Conservation (phyloP, 2,888 invertebrate genomes). For the Melinaea menophilus region DNA sequence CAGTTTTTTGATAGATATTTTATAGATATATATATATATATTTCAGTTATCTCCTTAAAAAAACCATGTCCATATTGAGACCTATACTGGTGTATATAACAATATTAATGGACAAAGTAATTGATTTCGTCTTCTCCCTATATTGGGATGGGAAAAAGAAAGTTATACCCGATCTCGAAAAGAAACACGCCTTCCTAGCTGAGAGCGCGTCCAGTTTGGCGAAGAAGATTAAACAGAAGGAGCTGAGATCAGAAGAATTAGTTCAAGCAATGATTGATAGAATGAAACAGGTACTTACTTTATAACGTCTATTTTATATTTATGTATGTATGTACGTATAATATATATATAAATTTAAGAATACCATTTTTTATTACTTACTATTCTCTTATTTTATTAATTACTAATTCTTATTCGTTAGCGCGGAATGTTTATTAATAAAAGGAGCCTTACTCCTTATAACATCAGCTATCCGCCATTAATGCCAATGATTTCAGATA, state of each 20-base stretch:
- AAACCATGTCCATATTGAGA: constrained; percentile 29
- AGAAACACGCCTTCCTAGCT: constrained; percentile 53
- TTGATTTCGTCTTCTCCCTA: constrained; percentile 64
- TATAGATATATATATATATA: background rate
- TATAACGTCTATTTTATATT: too few species aligned
- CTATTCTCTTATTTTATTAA: too few species aligned
- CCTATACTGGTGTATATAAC: constrained; percentile 46
- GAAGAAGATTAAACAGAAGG: constrained; percentile 78
- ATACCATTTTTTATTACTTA: too few species aligned
- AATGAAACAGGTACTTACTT: constrained; percentile 79
- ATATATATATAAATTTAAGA: too few species aligned
- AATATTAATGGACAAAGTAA: constrained; percentile 49
- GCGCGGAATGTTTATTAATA: too few species aligned
- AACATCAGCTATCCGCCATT: too few species aligned
- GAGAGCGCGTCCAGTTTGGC: constrained; percentile 84
- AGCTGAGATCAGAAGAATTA: constrained; percentile 83
- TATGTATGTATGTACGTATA: too few species aligned
- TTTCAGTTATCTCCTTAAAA: background rate
- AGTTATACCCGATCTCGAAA: constrained; percentile 55
- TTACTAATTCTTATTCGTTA: too few species aligned
- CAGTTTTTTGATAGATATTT: background rate
- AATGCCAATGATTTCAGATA: too few species aligned
- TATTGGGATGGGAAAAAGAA: constrained; percentile 61
- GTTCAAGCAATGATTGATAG: constrained; percentile 86
- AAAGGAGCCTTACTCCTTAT: too few species aligned